phyloP scores from a whole-genome alignment of 2,797 vertebrate species.

The Apodemus agrarius region DNA sequence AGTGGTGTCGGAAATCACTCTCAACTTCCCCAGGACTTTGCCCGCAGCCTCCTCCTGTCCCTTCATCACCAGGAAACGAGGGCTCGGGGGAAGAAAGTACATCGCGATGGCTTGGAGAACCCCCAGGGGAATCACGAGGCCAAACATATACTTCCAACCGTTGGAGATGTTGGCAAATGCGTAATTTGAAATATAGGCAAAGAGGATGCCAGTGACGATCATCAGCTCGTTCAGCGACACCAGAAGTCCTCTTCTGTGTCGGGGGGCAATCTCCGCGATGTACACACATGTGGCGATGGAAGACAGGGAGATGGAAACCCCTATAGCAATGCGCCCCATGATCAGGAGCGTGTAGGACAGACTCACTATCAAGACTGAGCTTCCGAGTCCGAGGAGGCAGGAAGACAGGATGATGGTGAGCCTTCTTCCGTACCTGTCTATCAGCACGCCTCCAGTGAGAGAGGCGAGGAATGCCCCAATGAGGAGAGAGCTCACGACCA shows the following conservation, averaged over 20 bases:
- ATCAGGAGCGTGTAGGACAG: conserved; percentile 90
- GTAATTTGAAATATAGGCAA: conserved; percentile 95
- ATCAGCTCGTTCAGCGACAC: conserved; percentile 96
- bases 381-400: conserved; percentile 91
- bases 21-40: conserved; percentile 90
- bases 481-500: conserved; percentile 94
- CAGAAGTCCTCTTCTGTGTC: conserved; percentile 93
- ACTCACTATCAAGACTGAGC: conserved; percentile 87
- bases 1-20: conserved; percentile 86
- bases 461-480: conserved; percentile 94
- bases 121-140: conserved; percentile 93
- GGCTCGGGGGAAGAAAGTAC: conserved; percentile 94
- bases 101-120: conserved; percentile 92
- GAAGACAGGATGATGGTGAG: conserved; percentile 92
- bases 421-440: conserved; percentile 95
- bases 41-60: conserved; percentile 91
- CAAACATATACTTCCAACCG: conserved; percentile 96
- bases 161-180: conserved; percentile 89
- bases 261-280: conserved; percentile 95
- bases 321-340: conserved; percentile 91
- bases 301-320: conserved; percentile 94
- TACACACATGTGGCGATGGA: conserved; percentile 96
- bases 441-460: conserved; percentile 92
- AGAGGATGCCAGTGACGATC: conserved; percentile 95
- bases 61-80: conserved; percentile 94